Evolutionary conservation across 1,140 invertebrate genomes (phyloP), one percentile per base, ranked within the genome.

Genomic region (Apis florea): DNA sequence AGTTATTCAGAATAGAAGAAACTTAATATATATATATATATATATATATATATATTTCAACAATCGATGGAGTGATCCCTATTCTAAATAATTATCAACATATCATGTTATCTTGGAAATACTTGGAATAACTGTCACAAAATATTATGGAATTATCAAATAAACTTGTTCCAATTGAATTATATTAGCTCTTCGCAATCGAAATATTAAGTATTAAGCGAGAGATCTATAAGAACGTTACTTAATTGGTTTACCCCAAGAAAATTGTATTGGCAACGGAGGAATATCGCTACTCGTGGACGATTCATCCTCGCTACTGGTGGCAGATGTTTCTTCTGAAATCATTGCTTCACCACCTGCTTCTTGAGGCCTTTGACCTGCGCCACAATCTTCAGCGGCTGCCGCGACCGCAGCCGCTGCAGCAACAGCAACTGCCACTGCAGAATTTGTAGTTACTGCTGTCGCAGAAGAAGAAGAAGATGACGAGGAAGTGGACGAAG

Each of bases 331-430:
- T 68, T 94, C 93, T 64, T 94, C 94, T 10, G 94, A 94, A 47
- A 94, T 94, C 94, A 94, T 94, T 0, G 94, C 94, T 67, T 94
- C 94, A 12, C 94, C 94, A 13, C 93, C 94, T 10, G 94, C 93
- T 73, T 94, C 94, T 69, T 94, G 93, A 0, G 93, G 93, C 21
- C 88, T 90, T 5, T 90, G 90, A 9, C 91, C 90, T 2, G 87
- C 70, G 26, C 88, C 86, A 9, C 83, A 75, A 24, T 92, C 90
- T 31, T 89, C 90, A 24, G 87, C 88, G 3, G 83, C 85, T 0
- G 83, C 82, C 0, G 68, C 87, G 6, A 71, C 78, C 1, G 82
- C 84, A 11, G 85, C 78, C 31, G 85, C 71, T 11, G 75, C 79
- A 6, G 87, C 86, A 24, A 84, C 85, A 5, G 85, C 81, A 12